Base-by-base conservation (phyloP, 2,888 invertebrate genomes). In the Chrysotoxum bicinctum region DNA sequence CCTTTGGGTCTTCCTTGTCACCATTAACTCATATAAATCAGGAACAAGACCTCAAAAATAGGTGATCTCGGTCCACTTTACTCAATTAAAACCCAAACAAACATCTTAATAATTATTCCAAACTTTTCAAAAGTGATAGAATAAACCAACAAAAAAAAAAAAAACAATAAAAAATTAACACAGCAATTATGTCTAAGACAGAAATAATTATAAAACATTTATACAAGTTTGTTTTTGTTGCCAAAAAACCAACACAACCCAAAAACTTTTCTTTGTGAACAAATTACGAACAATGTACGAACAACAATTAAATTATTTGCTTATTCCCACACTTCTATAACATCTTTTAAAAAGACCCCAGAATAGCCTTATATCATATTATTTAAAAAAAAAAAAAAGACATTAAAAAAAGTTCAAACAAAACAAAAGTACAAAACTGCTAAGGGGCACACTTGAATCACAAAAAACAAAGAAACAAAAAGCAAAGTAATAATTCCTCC, bases 231-330 rank as follows among this genome's bases (percentile, higher is more conserved):
- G 12, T 35, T 6, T n/a, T 23, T 23, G 37, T 43, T 66, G 66
- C 50, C 66, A 66, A 50, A 50, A 66, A 21, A 30, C 43, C 26
- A 16, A 43, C 43, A 45, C 45, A 26, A 43, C 62, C 62, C 43
- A 48, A 64, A 37, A 50, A 21, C 35, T 50, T 58, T 58, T 50
- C 66, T 35, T 50, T 66, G 23, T 64, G 12, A 23, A 48, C 10
- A 58, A 40, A 64, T n/a, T 54, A 66, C 54, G 54, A 66, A 58
- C 66, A 66, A 56, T 75, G n/a, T 75, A 64, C 56, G 70, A 79
- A 83, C 54, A 83, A 68, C 80, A 80, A 84, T 84, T 84, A 84
- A 80, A 60, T 70, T 80, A 72, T 80, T 84, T 75, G 75, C 62
- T 80, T 50, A 66, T 84, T 84, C 84, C 80, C 84, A 79, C 80